Evolutionary conservation across 2,797 vertebrate genomes (phyloP).

Genomic region (Brachyalestes nurse): DNA sequence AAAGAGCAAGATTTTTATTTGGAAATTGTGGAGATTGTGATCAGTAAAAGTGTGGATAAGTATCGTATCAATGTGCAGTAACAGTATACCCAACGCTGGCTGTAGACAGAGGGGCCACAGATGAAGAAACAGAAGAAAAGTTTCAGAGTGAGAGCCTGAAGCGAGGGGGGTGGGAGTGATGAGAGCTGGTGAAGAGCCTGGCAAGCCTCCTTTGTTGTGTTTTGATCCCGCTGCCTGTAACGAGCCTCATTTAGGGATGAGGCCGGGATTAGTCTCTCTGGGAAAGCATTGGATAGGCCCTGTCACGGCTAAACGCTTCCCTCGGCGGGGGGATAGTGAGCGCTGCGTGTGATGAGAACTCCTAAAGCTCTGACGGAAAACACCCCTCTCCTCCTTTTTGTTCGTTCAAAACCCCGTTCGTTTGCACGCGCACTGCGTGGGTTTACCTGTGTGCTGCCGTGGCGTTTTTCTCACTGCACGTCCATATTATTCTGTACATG

Average conservation of each 20-base stretch:
- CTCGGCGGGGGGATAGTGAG: conserved; percentile 31
- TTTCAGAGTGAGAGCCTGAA: not conserved
- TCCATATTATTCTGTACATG: no score
- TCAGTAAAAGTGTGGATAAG: no score
- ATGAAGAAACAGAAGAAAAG: not conserved
- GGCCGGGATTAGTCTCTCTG: conserved; percentile 47
- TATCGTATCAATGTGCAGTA: no score
- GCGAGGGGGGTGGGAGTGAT: not conserved
- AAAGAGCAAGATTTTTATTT: no score
- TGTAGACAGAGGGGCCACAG: conserved; percentile 25
- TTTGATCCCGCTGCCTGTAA: conserved; percentile 49
- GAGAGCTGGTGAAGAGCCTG: not conserved
- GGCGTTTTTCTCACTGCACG: no score
- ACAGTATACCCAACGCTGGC: no score
- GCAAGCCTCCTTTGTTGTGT: conserved; percentile 41
- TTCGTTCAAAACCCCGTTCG: conserved; percentile 13
- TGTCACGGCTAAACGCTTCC: conserved; percentile 43
- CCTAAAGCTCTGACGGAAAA: conserved; percentile 34
- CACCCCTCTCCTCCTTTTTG: conserved; percentile 24
- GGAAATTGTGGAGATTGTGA: no score
- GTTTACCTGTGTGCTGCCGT: no score
- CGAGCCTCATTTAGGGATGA: conserved; percentile 43
- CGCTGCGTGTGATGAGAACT: conserved; percentile 12
- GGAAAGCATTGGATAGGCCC: conserved; percentile 48
- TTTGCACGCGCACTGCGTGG: not conserved